Evolutionary conservation across 2,113 vertebrate species (phyloP), one percentile per base, ranked within the genome.

Genomic region (Hyaena hyaena): DNA sequence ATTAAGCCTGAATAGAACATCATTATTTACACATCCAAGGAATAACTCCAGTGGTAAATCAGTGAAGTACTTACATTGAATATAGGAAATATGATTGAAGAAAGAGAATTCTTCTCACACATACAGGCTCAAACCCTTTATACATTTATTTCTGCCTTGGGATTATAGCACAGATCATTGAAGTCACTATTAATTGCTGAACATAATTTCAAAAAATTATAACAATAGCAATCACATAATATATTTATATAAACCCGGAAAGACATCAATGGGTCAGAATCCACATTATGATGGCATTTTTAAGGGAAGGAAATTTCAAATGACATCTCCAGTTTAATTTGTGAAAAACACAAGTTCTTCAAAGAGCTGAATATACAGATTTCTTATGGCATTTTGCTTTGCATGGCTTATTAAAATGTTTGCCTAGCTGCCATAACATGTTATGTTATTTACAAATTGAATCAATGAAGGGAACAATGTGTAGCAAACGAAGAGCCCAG

Each of bases 11-110:
- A 98, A 98, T 97, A 97, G 97, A 98, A 95, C 97, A 98, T 95
- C 97, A 95, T 98, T 98, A 99, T 99, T 98, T 99, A 98, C 98
- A 99, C 88, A 98, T 96, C 95, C 98, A 98, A 95, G 96, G 97
- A 97, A 98, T 93, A 97, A 98, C 92, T 98, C 96, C 98, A 98
- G 98, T 98, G 97, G 86, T 97, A 98, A 98, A 95, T 98, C 98
- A 98, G 89, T 97, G 95, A 98, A 97, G 80, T 98, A 97, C 96
- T 98, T 93, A 55, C 97, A 98, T 92, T 95, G 88, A 79, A 53
- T 95, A 96, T 97, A 94, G 91, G 95, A 98, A 98, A 97, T 95
- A 97, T 65, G 93, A 88, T 95, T 88, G 81, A 97, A 96, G 96
- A 95, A 95, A 97, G 33, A 97, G 65, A 97, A 98, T 98, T 95